A percentile compares a stretch with the other conserved stretches of the same genome.
These are phyloP conservation scores for Cylloceria caligata DNA, from an alignment of 2,888 invertebrate genomes.

Conservation along the genomic window DNA sequence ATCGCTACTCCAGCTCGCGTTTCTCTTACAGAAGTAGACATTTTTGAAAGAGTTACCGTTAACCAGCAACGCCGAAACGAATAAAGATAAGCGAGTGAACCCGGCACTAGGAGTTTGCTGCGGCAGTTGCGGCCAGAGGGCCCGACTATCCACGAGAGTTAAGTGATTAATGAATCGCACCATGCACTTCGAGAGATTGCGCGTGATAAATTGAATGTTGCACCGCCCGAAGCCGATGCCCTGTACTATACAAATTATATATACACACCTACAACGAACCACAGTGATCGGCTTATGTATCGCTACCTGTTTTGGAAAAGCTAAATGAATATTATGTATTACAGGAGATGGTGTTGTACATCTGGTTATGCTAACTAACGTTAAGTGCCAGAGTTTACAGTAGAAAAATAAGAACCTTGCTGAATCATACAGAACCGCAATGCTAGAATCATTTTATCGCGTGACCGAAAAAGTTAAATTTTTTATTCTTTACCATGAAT, in stretches of 20 bases:
- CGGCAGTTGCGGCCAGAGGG: constrained; percentile 27
- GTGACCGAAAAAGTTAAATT: constrained; percentile 51
- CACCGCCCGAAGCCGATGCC: constrained; percentile 50
- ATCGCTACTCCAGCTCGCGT: neutral
- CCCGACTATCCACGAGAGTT: constrained; percentile 58
- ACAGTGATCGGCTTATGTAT: constrained; percentile 51
- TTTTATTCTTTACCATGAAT: constrained; percentile 36
- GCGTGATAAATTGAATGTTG: constrained; percentile 68
- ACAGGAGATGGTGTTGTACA: constrained; percentile 43
- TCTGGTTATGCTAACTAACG: neutral
- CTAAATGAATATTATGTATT: constrained; percentile 56
- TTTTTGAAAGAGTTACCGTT: constrained; percentile 61
- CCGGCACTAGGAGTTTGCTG: constrained; percentile 44
- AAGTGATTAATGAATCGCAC: constrained; percentile 68
- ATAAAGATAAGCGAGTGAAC: constrained; percentile 54
- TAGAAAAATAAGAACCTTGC: constrained; percentile 32
- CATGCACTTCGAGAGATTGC: constrained; percentile 65
- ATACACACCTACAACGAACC: constrained; percentile 16
- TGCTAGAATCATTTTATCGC: constrained; percentile 47
- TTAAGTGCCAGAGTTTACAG: constrained; percentile 31
- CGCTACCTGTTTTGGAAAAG: constrained; percentile 69
- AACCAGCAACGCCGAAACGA: constrained; percentile 59
- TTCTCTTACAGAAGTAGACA: constrained; percentile 26
- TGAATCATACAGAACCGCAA: constrained; percentile 45
- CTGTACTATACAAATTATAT: constrained; percentile 21